These are phyloP conservation scores for Theristicus caerulescens DNA, from an alignment of 2,113 vertebrate genomes.

Conservation along the genomic window DNA sequence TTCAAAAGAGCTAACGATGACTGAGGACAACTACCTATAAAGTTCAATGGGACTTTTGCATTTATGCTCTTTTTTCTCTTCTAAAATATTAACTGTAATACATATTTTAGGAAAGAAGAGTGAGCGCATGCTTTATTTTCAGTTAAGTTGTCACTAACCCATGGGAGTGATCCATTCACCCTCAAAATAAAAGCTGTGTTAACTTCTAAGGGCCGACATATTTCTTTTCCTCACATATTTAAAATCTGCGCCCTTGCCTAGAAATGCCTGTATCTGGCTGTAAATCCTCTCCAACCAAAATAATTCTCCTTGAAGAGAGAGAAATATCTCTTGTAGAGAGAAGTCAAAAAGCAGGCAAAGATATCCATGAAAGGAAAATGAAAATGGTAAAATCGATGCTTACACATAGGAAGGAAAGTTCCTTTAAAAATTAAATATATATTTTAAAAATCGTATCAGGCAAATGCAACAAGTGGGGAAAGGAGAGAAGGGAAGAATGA, in stretches of 20 bases:
- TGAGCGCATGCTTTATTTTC: neutral
- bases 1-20: neutral
- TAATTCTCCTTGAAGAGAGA: conserved; percentile 23
- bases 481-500: neutral
- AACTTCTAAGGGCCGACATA: conserved; percentile 3
- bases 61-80: neutral
- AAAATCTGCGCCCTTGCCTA: conserved; percentile 23
- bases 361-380: conserved; percentile 2
- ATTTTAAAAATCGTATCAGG: neutral
- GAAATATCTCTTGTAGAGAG: neutral
- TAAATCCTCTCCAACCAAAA: conserved; percentile 53
- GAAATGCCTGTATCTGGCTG: conserved; percentile 31
- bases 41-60: neutral
- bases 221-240: conserved; percentile 26
- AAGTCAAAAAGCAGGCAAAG: conserved; percentile 43
- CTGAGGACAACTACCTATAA: neutral
- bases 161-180: neutral
- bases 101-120: neutral
- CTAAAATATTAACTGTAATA: neutral
- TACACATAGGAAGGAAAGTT: neutral
- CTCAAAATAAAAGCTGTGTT: conserved; percentile 26
- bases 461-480: neutral
- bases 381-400: neutral
- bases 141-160: conserved; percentile 16
- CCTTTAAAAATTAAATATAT: neutral